Evolutionary conservation across 2,888 invertebrate genomes (phyloP).

Genomic region (Dicyrtoma fusca): DNA sequence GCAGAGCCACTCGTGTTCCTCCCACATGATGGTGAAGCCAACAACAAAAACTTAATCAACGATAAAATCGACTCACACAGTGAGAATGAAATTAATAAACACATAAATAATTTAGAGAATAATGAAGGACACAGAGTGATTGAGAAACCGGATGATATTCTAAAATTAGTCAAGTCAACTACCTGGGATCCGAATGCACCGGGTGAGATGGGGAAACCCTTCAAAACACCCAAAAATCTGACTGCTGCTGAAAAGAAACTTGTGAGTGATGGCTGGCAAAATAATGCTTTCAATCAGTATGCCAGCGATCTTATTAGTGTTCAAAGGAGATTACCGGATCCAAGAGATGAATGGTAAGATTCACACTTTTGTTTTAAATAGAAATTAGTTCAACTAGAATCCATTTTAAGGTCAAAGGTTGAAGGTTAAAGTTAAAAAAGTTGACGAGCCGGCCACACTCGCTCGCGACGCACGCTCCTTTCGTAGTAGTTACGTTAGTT

Average conservation of each 20-base stretch:
- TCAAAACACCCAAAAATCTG: conserved; percentile 77
- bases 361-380: not conserved
- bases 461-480: not conserved
- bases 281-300: conserved; percentile 99
- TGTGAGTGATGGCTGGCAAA: conserved; percentile 93
- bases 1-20: conserved; percentile 24
- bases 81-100: conserved; percentile 7
- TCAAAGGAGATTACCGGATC: conserved; percentile 88
- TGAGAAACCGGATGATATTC: conserved; percentile 1
- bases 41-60: too few species aligned
- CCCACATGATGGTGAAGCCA: conserved; percentile 24
- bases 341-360: conserved; percentile 72
- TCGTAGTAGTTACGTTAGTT: too few species aligned
- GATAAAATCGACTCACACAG: not conserved
- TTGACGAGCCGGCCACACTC: not conserved
- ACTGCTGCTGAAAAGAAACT: conserved; percentile 81
- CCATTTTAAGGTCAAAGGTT: not conserved
- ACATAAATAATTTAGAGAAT: conserved; percentile 8
- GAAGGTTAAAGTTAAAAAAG: not conserved
- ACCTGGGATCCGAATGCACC: conserved; percentile 33
- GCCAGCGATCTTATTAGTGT: conserved; percentile 96
- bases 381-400: not conserved
- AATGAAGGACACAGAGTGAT: conserved; percentile 23
- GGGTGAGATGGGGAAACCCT: conserved; percentile 90
- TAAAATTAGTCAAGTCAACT: conserved; percentile 1